Evolutionary conservation across 2,113 vertebrate species (phyloP).

Genomic region (Sphyrna mokarran): DNA sequence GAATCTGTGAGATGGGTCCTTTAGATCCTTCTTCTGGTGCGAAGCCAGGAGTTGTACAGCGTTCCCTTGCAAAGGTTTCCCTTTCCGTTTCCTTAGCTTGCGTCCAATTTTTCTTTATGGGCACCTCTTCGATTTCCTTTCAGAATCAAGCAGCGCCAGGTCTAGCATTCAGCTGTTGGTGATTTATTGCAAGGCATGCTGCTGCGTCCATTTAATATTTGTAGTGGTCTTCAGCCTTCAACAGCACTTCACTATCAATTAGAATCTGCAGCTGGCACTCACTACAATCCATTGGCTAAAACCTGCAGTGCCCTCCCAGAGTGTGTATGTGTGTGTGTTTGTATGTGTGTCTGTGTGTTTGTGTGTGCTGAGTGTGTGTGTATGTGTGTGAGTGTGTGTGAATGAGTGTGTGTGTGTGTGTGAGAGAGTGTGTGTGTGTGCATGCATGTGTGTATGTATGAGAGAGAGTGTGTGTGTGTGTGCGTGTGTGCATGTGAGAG

Average conservation of each 20-base stretch:
- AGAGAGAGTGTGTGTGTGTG: no score
- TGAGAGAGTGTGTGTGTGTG: no score
- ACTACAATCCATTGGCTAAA: background rate
- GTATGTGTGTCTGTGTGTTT: background rate
- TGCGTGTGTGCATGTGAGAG: no score
- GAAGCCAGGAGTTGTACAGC: background rate
- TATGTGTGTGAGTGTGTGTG: no score
- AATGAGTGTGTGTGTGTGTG: no score
- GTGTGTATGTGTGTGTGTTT: background rate
- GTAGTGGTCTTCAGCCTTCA: background rate
- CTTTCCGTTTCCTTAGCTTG: background rate
- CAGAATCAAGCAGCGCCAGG: background rate
- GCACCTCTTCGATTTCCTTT: background rate
- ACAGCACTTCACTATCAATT: background rate
- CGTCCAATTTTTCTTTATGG: background rate
- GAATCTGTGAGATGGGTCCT: background rate
- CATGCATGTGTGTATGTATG: no score
- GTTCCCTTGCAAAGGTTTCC: background rate
- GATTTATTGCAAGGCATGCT: background rate
- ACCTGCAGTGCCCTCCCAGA: background rate
- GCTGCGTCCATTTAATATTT: background rate
- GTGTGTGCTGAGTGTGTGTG: background rate
- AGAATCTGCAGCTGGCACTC: background rate
- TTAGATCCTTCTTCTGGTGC: background rate
- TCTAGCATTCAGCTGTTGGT: background rate